phyloP scores from a whole-genome alignment of 2,888 invertebrate species.

The Odontomyia ornata region DNA sequence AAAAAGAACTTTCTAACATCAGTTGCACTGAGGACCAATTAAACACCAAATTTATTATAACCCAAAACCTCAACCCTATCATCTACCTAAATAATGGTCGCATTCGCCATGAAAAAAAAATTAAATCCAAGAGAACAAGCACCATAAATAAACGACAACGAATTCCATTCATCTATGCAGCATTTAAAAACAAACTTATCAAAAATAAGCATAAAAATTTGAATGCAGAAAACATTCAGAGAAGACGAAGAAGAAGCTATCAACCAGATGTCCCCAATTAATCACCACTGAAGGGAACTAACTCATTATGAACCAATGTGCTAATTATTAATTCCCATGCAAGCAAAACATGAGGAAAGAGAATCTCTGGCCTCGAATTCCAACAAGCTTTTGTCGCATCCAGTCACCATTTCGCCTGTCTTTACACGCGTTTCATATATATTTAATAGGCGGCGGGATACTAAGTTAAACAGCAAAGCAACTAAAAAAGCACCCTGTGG shows the following conservation, averaged over 20 bases:
- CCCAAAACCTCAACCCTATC: too few species aligned
- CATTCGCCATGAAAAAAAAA: neutral
- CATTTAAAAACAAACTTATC: slow-evolving; percentile 39
- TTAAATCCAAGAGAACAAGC: neutral
- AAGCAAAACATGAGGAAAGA: slow-evolving; percentile 33
- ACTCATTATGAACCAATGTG: slow-evolving; percentile 42
- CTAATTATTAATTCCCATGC: slow-evolving; percentile 44
- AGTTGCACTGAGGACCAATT: too few species aligned
- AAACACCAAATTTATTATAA: too few species aligned
- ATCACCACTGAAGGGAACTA: slow-evolving; percentile 42
- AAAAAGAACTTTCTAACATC: too few species aligned
- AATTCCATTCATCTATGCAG: slow-evolving; percentile 27
- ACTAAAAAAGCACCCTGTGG: slow-evolving; percentile 17
- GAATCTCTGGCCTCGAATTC: slow-evolving; percentile 11
- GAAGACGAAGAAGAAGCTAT: slow-evolving; percentile 31
- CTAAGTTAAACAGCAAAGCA: neutral
- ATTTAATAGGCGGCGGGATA: neutral
- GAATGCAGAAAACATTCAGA: neutral
- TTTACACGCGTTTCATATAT: neutral
- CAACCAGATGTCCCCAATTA: slow-evolving; percentile 45
- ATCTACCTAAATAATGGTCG: too few species aligned
- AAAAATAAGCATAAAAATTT: slow-evolving; percentile 31
- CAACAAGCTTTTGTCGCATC: slow-evolving; percentile 31
- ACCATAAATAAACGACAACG: slow-evolving; percentile 8
- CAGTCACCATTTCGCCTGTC: neutral